A percentile compares a stretch with the other conserved stretches of the same genome.
phyloP scores from a whole-genome alignment of 2,797 vertebrate species.

The Mareca penelope region DNA sequence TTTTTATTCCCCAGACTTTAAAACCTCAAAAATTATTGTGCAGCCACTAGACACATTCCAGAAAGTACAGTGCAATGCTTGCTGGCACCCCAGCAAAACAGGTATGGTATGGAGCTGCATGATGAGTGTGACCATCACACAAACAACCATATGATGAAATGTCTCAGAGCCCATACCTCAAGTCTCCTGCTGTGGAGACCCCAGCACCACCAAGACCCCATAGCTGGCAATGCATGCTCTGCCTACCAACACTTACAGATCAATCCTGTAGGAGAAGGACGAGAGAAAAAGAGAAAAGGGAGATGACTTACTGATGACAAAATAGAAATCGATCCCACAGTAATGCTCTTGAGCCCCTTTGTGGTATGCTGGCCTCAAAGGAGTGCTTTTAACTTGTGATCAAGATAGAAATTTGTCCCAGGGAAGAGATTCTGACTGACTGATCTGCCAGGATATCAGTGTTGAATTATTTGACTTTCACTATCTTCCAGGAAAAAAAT shows the following conservation, averaged over 20 bases:
- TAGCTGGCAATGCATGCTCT: not conserved
- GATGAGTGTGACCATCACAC: not conserved
- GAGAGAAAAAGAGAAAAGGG: not conserved
- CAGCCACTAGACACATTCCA: not conserved
- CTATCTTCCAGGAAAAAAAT: not conserved
- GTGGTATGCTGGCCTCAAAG: not conserved
- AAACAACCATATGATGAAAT: not conserved
- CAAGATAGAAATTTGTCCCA: not conserved
- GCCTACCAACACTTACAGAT: not conserved
- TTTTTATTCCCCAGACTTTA: not conserved
- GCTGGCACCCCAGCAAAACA: not conserved
- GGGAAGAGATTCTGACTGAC: not conserved
- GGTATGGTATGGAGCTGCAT: rapidly evolving
- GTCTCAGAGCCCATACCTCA: not conserved
- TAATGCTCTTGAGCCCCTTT: not conserved
- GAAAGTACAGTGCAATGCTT: not conserved
- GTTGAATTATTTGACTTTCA: not conserved
- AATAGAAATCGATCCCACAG: not conserved
- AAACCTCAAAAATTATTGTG: not conserved
- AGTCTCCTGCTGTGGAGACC: not conserved
- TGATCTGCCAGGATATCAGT: not conserved
- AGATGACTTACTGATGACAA: not conserved
- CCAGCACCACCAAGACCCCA: not conserved
- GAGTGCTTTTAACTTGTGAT: not conserved
- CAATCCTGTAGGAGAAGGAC: rapidly evolving